Evolutionary conservation across 2,113 vertebrate species (phyloP).

Genomic region (Malurus cyaneus): DNA sequence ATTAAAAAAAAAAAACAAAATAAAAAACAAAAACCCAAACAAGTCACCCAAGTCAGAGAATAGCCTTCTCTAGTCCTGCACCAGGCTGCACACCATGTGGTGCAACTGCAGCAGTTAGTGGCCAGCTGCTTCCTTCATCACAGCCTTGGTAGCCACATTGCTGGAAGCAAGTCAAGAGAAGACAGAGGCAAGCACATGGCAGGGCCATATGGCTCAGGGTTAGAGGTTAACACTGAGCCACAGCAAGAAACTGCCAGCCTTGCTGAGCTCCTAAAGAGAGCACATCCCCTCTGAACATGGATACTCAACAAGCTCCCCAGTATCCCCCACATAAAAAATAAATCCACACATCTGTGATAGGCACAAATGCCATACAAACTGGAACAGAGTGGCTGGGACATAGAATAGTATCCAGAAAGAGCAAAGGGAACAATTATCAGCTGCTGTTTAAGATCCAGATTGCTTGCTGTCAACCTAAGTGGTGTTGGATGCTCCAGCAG

Average conservation of each 20-base stretch:
- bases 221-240: background rate
- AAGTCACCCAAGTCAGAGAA: background rate
- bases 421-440: background rate
- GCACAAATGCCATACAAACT: background rate
- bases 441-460: background rate
- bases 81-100: constrained; percentile 6
- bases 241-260: background rate
- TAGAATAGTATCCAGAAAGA: background rate
- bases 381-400: background rate
- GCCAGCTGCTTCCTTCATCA: constrained; percentile 31
- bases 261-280: background rate
- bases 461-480: background rate
- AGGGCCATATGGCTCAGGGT: constrained; percentile 18
- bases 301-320: background rate
- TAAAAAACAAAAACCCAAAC: background rate
- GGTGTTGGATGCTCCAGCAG: background rate
- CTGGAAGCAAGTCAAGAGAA: constrained; percentile 31
- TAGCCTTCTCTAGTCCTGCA: background rate
- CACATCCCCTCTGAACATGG: background rate
- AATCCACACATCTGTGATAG: background rate
- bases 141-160: background rate
- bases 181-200: background rate
- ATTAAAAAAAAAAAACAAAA: background rate
- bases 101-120: background rate
- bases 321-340: background rate